These are phyloP conservation scores for Hemistola chrysoprasaria DNA, from an alignment of 2,888 invertebrate species.

Conservation along the genomic window DNA sequence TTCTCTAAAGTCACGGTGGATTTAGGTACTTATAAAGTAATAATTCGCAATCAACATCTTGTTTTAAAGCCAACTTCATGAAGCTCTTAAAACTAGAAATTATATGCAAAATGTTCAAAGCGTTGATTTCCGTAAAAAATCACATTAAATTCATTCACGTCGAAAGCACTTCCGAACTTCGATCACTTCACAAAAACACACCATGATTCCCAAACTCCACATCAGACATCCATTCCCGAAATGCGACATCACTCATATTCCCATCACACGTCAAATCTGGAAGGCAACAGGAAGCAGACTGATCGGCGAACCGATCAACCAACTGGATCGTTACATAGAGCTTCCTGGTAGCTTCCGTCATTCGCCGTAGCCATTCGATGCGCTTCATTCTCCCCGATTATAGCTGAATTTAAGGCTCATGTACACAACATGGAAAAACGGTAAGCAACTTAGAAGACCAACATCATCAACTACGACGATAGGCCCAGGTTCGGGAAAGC, in stretches of 20 bases:
- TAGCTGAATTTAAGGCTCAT: constrained; percentile 10
- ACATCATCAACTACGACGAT: no score
- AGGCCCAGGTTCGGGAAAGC: no score
- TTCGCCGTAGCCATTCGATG: constrained; percentile 49
- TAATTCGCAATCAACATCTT: no score
- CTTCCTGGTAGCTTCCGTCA: constrained; percentile 60
- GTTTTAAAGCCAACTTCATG: no score
- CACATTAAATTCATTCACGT: background rate
- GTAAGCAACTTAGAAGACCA: no score
- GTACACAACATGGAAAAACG: no score
- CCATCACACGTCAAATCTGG: constrained; percentile 38
- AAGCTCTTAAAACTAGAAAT: no score
- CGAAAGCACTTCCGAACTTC: constrained; percentile 7
- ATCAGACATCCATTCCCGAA: constrained; percentile 24
- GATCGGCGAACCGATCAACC: constrained; percentile 48
- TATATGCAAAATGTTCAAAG: no score
- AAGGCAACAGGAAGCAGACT: constrained; percentile 48
- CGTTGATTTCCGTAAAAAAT: no score
- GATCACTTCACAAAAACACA: constrained; percentile 1
- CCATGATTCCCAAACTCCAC: constrained; percentile 16
- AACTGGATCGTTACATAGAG: constrained; percentile 55
- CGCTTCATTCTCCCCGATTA: constrained; percentile 41
- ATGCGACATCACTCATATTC: constrained; percentile 25
- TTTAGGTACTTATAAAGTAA: no score
- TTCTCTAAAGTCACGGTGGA: no score